Base-by-base conservation (phyloP, 2,113 vertebrate genomes). In the Clarias gariepinus region DNA sequence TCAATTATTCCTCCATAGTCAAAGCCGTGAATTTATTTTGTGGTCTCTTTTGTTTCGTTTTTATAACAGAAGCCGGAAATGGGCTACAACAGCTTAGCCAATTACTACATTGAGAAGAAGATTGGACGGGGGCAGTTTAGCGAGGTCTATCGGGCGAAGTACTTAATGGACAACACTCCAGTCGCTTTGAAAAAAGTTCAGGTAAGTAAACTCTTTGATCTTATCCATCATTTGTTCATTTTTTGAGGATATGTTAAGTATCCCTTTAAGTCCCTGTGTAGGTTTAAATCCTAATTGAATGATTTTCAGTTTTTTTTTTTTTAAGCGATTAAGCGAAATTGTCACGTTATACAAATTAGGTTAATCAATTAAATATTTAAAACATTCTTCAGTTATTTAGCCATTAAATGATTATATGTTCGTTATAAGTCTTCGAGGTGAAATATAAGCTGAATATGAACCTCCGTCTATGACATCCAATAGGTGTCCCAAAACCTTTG, bases 101-200 rank as follows among this genome's bases (percentile, higher is more conserved):
- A 99, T 94, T 99, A 98, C 92, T 96, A 95, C 89, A 99, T 99
- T 89, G 97, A 97, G 92, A 99, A 99, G 90, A 99, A 98, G 92
- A 99, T 99, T 73, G 97, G 98, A 76, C 96, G 97, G 74, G 98
- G 98, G 87, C 98, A 99, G 89, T 99, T 99, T 92, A 99, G 98
- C 86, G 98, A 99, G 94, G 98, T 99, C 83, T 99, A 98, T 90
- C 95, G 97, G 93, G 98, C 98, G 11, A 93, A 96, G 33, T 99
- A 97, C 91, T 93, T 98, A 82, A 90, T 99, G 90, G 96, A 99
- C 94, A 95, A 97, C 90, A 97, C 98, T 0, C 94, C 97, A 6
- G 96, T 99, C 90, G 98, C 98, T 88, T 95, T 99, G 93, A 99
- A 99, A 94, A 99, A 99, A 93, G 96, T 99, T 19, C 97, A 99